These are phyloP conservation scores for Marmota monax DNA, from an alignment of 2,113 vertebrate genomes.

Conservation along the genomic window DNA sequence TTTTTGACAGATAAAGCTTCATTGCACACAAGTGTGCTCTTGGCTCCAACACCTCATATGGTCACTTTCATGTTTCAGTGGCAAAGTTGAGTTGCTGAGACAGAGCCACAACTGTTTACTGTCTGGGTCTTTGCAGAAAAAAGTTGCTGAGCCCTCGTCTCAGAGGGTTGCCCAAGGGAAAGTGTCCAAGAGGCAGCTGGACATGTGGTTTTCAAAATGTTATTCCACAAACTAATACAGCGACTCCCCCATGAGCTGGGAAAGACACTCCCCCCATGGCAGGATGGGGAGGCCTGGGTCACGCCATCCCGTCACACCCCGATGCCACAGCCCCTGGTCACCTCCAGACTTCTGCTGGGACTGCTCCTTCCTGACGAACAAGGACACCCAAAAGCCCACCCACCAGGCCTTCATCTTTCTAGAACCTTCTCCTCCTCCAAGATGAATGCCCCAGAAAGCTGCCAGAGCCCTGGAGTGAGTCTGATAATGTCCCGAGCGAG, in stretches of 20 bases:
- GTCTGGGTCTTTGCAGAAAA: conserved; percentile 28
- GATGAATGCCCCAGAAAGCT: conserved; percentile 69
- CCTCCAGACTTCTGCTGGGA: conserved; percentile 51
- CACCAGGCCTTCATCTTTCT: conserved; percentile 46
- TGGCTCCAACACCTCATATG: background rate
- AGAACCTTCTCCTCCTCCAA: background rate
- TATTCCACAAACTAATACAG: background rate
- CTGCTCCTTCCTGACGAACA: conserved; percentile 50
- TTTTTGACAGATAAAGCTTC: conserved; percentile 44
- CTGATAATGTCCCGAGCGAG: conserved; percentile 77
- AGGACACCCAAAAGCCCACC: background rate
- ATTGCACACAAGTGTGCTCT: background rate
- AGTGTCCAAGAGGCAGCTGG: background rate
- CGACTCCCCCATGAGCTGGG: background rate
- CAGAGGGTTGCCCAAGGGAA: background rate
- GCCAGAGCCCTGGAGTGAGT: conserved; percentile 76
- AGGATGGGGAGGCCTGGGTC: background rate
- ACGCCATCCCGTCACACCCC: background rate
- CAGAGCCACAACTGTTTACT: background rate
- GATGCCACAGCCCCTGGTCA: conserved; percentile 12
- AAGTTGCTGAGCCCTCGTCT: background rate
- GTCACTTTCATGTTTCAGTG: background rate
- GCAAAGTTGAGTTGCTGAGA: background rate
- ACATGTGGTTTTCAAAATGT: background rate
- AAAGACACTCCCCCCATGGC: conserved; percentile 58